Evolutionary conservation across 1,140 invertebrate genomes (phyloP).

Genomic region (Eulimnadia texana): DNA sequence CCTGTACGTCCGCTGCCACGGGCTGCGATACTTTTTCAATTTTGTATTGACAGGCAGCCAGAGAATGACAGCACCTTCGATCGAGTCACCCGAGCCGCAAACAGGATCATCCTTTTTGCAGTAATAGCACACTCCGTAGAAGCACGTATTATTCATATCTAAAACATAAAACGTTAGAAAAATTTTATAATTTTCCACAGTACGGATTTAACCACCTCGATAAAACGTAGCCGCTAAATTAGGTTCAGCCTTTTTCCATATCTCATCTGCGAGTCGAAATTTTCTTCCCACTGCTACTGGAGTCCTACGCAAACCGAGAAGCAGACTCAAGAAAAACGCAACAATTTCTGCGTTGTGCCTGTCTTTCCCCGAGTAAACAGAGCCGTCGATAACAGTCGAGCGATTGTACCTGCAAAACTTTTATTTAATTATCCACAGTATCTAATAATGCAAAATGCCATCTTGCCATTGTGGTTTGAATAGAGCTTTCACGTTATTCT

Average conservation of each 20-base stretch:
- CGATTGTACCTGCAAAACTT: constrained; percentile 33
- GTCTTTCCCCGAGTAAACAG: constrained; percentile 65
- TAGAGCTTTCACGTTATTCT: constrained; percentile 59
- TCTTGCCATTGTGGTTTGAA: constrained; percentile 76
- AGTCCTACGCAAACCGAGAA: constrained; percentile 59
- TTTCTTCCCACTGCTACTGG: constrained; percentile 62
- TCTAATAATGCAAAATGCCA: background rate
- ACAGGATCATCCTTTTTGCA: constrained; percentile 66
- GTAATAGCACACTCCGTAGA: constrained; percentile 81
- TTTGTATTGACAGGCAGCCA: constrained; percentile 56
- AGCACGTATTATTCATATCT: constrained; percentile 40
- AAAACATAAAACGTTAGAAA: constrained; percentile 7
- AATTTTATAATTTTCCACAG: background rate
- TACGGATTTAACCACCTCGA: constrained; percentile 32
- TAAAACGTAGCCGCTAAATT: constrained; percentile 46
- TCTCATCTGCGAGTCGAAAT: constrained; percentile 56
- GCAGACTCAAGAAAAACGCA: constrained; percentile 72
- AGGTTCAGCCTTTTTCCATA: constrained; percentile 49
- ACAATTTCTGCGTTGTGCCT: constrained; percentile 88
- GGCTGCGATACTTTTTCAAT: constrained; percentile 50
- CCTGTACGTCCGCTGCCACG: constrained; percentile 79
- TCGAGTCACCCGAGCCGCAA: constrained; percentile 44
- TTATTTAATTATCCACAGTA: background rate
- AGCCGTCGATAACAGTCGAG: constrained; percentile 33
- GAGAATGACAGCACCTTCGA: constrained; percentile 71